A percentile compares a stretch with the other conserved stretches of the same genome.
Conservation (phyloP, 2,888 invertebrate species). For the Meiosimyza decipiens region DNA sequence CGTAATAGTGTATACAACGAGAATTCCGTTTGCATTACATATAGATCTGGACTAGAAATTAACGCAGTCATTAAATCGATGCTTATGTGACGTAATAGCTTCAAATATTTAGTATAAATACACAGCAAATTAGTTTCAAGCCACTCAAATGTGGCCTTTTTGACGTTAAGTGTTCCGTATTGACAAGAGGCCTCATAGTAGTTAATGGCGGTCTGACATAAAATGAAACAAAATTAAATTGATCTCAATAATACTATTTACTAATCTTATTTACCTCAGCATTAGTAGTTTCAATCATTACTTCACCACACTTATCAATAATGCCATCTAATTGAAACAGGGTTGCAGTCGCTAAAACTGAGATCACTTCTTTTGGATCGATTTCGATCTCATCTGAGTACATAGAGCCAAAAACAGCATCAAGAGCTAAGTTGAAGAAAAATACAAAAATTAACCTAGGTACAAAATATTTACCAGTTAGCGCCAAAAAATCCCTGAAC, state of each 20-base stretch:
- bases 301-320: slow-evolving; percentile 78
- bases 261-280: slow-evolving; percentile 66
- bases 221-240: slow-evolving; percentile 30
- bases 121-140: slow-evolving; percentile 76
- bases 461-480: too few relatives aligned
- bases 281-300: slow-evolving; percentile 81
- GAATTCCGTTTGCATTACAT: slow-evolving; percentile 83
- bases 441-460: neutral
- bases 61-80: slow-evolving; percentile 75
- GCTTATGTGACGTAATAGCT: slow-evolving; percentile 73
- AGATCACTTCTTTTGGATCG: slow-evolving; percentile 75
- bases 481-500: too few relatives aligned
- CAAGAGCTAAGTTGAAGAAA: slow-evolving; percentile 70
- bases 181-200: slow-evolving; percentile 77
- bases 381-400: slow-evolving; percentile 80
- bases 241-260: neutral
- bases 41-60: slow-evolving; percentile 74
- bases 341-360: slow-evolving; percentile 78
- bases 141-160: slow-evolving; percentile 76
- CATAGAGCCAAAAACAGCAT: slow-evolving; percentile 79
- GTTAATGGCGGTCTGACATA: slow-evolving; percentile 72
- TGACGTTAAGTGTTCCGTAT: slow-evolving; percentile 75
- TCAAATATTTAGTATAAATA: slow-evolving; percentile 70
- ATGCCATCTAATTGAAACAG: slow-evolving; percentile 79
- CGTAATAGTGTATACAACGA: slow-evolving; percentile 78